Base-by-base conservation (phyloP, 2,113 vertebrate genomes). In the Colaptes auratus region DNA sequence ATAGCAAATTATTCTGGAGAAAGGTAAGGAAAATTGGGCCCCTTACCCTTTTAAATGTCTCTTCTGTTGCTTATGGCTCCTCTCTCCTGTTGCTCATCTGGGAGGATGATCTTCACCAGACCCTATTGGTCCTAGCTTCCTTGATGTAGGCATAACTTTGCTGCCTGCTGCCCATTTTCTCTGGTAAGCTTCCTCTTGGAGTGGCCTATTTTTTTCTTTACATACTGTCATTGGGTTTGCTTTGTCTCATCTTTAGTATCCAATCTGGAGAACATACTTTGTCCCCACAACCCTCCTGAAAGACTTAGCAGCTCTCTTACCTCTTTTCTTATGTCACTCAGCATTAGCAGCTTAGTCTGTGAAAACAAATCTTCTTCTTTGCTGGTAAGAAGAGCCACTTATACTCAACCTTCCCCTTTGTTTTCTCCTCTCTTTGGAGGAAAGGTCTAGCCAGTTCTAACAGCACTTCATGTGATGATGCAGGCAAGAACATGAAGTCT, bases 271-370 rank as follows among this genome's bases (percentile, higher is more conserved):
- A 74, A 39, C 2, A 20, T 21, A 61, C 60, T 60, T 69, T 60
- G 59, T 89, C 78, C 42, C 65, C 50, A 65, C 25, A 16, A 60
- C 58, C 75, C 85, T 88, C 58, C 79, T 81, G 72, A 91, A 75
- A 88, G 89, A 39, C 73, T 92, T 91, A 75, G 31, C 33, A 79
- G 72, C 65, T 83, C 72, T 89, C 48, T 95, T 95, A 95, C 89
- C 85, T 90, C 76, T 58, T 72, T 89, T 88, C 83, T 78, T 46
- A 53, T 90, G 90, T 78, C 80, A 92, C 69, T 69, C 85, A 81
- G 79, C 69, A 86, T 86, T 95, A 93, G 60, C 80, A 88, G 95
- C 87, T 94, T 80, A 92, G 85, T 65, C 93, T 78, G 44, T 0
- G 0, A 91, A 83, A 95, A 88, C 91, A 95, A 95, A 95, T 88